These are phyloP conservation scores for Vidua macroura DNA, from an alignment of 2,113 vertebrate species.

Conservation along the genomic window DNA sequence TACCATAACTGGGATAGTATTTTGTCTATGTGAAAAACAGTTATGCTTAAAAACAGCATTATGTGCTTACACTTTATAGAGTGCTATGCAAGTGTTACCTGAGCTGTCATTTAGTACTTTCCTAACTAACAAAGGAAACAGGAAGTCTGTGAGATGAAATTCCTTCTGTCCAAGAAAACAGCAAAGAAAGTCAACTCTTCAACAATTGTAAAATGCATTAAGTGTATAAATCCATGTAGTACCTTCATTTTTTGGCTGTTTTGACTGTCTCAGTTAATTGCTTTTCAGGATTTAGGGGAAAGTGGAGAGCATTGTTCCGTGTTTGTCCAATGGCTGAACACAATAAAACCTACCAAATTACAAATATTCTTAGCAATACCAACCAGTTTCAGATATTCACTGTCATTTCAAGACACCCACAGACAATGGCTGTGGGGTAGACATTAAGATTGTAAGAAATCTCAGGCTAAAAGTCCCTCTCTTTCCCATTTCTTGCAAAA, in stretches of 20 bases:
- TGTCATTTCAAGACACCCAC: not conserved
- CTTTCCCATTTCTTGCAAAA: not conserved
- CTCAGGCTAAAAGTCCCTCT: not conserved
- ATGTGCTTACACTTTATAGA: not conserved
- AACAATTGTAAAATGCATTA: not conserved
- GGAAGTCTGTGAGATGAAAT: not conserved
- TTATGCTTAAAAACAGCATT: not conserved
- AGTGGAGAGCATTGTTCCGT: not conserved
- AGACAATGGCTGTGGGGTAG: not conserved
- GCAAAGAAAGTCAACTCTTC: not conserved
- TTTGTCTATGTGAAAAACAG: constrained; percentile 7
- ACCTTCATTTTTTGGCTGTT: not conserved
- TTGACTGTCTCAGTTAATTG: not conserved
- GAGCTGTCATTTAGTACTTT: not conserved
- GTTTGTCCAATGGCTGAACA: not conserved
- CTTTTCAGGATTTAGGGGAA: not conserved
- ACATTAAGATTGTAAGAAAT: not conserved
- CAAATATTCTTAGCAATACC: not conserved
- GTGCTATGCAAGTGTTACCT: not conserved
- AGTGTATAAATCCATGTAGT: not conserved
- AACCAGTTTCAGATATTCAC: not conserved
- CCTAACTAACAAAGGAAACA: not conserved
- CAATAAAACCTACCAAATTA: not conserved
- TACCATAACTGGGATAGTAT: not conserved
- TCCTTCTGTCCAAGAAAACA: not conserved